Conservation (phyloP, 2,888 invertebrate species). For the Vanessa cardui region DNA sequence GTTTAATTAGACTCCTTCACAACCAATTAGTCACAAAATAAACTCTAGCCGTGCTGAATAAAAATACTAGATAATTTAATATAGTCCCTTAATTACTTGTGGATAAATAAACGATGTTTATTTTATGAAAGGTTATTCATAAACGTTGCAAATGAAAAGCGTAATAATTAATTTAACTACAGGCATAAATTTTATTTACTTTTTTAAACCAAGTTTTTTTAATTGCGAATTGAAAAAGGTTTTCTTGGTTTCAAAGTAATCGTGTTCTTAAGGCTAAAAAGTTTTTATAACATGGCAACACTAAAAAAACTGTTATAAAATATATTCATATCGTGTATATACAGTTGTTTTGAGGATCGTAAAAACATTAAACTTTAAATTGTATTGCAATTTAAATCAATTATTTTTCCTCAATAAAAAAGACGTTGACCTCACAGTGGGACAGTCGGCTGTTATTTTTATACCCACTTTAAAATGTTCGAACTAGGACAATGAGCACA, state of each 20-base stretch:
- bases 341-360: background rate
- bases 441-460: conserved; percentile 15
- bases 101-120: conserved; percentile 12
- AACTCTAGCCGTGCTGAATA: conserved; percentile 2
- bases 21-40: conserved; percentile 12
- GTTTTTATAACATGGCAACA: background rate
- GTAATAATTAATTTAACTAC: conserved; percentile 3
- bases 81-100: conserved; percentile 18
- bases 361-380: background rate
- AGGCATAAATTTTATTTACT: background rate
- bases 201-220: too few relatives aligned
- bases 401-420: conserved; percentile 32
- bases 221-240: too few relatives aligned
- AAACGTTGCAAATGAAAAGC: background rate
- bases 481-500: conserved; percentile 17
- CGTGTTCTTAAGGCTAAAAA: background rate
- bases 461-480: conserved; percentile 19
- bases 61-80: conserved; percentile 18
- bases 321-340: background rate
- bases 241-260: too few relatives aligned
- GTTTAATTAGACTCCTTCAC: conserved; percentile 10
- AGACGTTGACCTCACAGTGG: conserved; percentile 32
- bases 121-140: conserved; percentile 7
- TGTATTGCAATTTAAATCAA: conserved; percentile 24
- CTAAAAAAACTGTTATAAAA: conserved; percentile 1